A percentile compares a stretch with the other conserved stretches of the same genome.
Evolutionary conservation across 1,140 invertebrate species (phyloP).

Genomic region (Magallana gigas): DNA sequence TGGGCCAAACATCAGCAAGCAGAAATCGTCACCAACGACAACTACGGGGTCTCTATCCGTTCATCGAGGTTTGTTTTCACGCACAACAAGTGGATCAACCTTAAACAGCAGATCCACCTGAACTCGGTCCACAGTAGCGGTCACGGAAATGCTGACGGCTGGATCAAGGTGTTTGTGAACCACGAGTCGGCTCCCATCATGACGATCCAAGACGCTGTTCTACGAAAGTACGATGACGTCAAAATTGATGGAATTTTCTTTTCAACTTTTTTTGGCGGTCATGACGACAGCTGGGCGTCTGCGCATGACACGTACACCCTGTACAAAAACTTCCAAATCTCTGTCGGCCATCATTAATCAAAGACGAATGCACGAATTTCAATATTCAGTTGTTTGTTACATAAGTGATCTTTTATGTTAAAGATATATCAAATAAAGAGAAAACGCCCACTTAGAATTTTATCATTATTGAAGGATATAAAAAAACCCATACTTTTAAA

Average conservation of each 20-base stretch:
- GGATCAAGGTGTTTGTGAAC: conserved; percentile 60
- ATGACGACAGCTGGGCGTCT: conserved; percentile 60
- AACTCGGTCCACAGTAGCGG: conserved; percentile 46
- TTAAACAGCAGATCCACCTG: conserved; percentile 64
- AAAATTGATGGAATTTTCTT: conserved; percentile 69
- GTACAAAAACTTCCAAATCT: conserved; percentile 60
- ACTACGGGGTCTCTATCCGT: conserved; percentile 56
- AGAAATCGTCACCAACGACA: conserved; percentile 50
- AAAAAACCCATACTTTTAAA: no score
- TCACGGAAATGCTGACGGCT: conserved; percentile 51
- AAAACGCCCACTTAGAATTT: no score
- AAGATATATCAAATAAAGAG: no score
- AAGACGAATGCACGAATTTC: no score
- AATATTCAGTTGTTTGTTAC: no score
- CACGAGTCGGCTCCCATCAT: conserved; percentile 39
- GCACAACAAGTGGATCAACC: conserved; percentile 59
- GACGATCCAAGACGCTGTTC: conserved; percentile 45
- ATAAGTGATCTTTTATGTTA: no score
- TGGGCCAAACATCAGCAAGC: conserved; percentile 17
- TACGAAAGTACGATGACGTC: conserved; percentile 52
- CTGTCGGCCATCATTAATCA: conserved; percentile 17
- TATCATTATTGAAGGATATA: no score
- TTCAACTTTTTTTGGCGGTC: conserved; percentile 71
- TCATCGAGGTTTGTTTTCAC: conserved; percentile 51
- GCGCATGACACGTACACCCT: conserved; percentile 63